Evolutionary conservation across 1,140 invertebrate species (phyloP), one percentile per base, ranked within the genome.

Genomic region (Papilio xuthus): DNA sequence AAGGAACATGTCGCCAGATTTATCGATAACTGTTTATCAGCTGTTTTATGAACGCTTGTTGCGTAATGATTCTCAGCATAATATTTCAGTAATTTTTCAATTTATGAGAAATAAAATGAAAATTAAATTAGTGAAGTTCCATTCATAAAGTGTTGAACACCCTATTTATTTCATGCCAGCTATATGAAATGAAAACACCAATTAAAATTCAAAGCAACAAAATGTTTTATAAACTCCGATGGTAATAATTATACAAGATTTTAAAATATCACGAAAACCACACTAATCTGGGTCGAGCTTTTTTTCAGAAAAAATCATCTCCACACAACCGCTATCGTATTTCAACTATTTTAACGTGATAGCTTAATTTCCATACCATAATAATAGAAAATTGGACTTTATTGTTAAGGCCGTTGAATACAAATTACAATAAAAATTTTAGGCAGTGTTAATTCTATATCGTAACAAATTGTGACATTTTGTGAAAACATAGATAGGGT

Each of bases 271-370:
- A 81, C 78, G 50, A 71, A 81, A 20, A 67, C 37, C 80, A 87
- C 84, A 63, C 26, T 28, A 12, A 87, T 86, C 79, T 85, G 83
- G 78, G 82, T 76, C 41, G 83, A 82, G 53, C 76, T 79, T 82
- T 85, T n/a, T 87, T 83, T 81, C 70, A 82, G 77, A 83, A 85
- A 84, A 84, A 84, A 82, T 81, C 72, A 79, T 84, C 67, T 63
- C 83, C 82, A 81, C 84, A 84, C 80, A 77, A 79, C 75, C 84
- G 83, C 86, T 89, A 87, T 91, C 83, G 72, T 63, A 81, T 90
- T 90, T 81, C 88, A 85, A 60, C 71, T 75, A 79, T 82, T 84
- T 82, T 78, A 86, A 85, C 73, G 73, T 85, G 83, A 88, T 86
- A 85, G 79, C 82, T 86, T 85, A 87, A 86, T 90, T 85, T 88